Evolutionary conservation across 1,140 invertebrate species (phyloP).

Genomic region (Chrysomallon squamiferum): DNA sequence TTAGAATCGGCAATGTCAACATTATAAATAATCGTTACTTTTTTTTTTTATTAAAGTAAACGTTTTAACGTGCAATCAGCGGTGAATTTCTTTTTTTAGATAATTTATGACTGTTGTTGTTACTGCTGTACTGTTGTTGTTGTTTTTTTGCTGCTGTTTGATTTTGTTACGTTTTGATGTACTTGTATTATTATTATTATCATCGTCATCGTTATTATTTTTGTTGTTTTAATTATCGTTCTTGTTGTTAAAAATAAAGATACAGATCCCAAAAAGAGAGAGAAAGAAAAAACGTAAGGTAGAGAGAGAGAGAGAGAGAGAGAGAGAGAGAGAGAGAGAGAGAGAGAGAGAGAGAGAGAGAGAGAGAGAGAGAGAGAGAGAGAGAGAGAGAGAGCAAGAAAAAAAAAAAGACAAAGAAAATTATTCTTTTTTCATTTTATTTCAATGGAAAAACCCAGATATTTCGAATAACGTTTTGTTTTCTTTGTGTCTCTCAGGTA

Average conservation of each 20-base stretch:
- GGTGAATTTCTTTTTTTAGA: neutral
- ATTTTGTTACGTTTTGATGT: neutral
- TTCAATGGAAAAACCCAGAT: too few species aligned
- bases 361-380: neutral
- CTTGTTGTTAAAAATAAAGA: neutral
- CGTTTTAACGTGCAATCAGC: neutral
- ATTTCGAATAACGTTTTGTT: too few species aligned
- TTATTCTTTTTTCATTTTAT: neutral
- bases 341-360: neutral
- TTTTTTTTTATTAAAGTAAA: neutral
- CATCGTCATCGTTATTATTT: neutral
- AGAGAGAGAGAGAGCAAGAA: neutral
- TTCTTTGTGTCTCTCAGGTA: constrained; percentile 20
- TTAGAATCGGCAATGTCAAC: neutral
- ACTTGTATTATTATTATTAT: neutral
- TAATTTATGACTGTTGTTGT: neutral
- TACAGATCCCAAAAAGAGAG: neutral
- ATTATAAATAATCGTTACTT: neutral
- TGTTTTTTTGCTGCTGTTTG: neutral
- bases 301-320: neutral
- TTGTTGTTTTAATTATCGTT: neutral
- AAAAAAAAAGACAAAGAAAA: neutral
- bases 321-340: neutral
- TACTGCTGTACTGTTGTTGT: neutral
- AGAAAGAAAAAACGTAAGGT: neutral